These are phyloP conservation scores for Drosophila tripunctata DNA, from an alignment of 2,888 invertebrate species.

Conservation along the genomic window DNA sequence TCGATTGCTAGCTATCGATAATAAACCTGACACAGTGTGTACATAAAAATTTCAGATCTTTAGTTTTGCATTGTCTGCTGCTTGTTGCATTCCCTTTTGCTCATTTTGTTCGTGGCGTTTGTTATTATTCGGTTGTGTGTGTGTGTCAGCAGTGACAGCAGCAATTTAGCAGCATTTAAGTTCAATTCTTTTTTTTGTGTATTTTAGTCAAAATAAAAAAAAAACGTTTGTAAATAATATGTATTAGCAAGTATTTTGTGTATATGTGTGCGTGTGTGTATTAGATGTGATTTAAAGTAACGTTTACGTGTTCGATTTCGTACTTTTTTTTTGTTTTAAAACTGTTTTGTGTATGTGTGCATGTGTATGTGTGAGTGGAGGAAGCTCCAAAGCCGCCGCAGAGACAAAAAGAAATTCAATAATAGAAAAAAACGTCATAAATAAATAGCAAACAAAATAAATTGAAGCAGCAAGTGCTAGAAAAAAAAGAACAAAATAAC, in stretches of 20 bases:
- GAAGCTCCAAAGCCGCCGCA: constrained; percentile 58
- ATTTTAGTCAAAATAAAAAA: too few species aligned
- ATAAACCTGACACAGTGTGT: constrained; percentile 30
- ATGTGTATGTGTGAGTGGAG: constrained; percentile 47
- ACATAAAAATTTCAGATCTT: constrained; percentile 11
- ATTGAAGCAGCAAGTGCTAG: constrained; percentile 22
- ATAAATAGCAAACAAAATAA: constrained; percentile 23
- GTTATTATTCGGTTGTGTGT: constrained; percentile 58
- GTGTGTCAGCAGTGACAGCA: constrained; percentile 31
- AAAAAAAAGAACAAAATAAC: constrained; percentile 8
- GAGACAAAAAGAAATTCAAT: constrained; percentile 42
- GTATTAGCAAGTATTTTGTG: constrained; percentile 49
- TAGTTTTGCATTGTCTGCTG: constrained; percentile 46
- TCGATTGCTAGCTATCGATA: constrained; percentile 14
- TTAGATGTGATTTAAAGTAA: constrained; percentile 34
- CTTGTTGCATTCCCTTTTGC: constrained; percentile 69
- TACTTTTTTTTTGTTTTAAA: too few species aligned
- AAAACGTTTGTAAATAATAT: constrained; percentile 42
- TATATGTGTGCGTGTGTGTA: constrained; percentile 37
- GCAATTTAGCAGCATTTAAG: constrained; percentile 33
- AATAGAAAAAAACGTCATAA: constrained; percentile 47
- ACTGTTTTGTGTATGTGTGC: constrained; percentile 39
- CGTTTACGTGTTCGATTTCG: constrained; percentile 24
- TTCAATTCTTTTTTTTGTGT: constrained; percentile 25
- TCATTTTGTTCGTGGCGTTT: constrained; percentile 47